Conservation (phyloP, 2,113 vertebrate genomes). For the Psittacula cyanocephala region DNA sequence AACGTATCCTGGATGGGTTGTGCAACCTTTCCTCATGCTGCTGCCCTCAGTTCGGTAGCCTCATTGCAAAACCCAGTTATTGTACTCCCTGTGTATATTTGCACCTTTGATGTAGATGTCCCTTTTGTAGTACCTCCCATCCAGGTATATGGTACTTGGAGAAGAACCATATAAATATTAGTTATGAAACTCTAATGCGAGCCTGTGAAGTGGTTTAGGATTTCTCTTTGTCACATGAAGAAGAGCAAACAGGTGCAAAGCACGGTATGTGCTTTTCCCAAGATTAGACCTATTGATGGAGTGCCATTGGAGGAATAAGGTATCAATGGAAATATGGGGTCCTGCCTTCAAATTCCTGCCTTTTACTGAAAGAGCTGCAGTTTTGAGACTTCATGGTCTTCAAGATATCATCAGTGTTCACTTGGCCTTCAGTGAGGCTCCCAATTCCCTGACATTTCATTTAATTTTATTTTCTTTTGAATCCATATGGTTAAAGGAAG, state of each 20-base stretch:
- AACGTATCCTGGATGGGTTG: not conserved
- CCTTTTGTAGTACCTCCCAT: not conserved
- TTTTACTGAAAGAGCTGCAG: not conserved
- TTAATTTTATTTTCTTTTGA: not conserved
- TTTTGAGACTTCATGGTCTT: not conserved
- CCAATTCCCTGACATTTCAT: fast-evolving
- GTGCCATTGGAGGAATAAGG: not conserved
- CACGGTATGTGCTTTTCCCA: not conserved
- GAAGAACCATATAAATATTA: not conserved
- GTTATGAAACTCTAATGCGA: not conserved
- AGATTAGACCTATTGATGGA: not conserved
- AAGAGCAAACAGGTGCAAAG: not conserved
- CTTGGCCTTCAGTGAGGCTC: not conserved
- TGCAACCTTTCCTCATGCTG: not conserved
- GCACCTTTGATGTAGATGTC: not conserved
- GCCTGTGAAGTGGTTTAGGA: not conserved
- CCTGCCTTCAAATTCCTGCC: not conserved
- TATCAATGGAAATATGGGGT: not conserved
- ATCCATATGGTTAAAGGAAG: not conserved
- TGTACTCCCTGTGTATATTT: not conserved
- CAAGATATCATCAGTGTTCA: not conserved
- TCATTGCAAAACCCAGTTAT: not conserved
- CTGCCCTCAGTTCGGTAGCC: not conserved
- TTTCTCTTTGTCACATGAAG: not conserved
- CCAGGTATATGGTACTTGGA: not conserved